Base-by-base conservation (phyloP, 2,888 invertebrate genomes). In the Linnaemya tessellans region DNA sequence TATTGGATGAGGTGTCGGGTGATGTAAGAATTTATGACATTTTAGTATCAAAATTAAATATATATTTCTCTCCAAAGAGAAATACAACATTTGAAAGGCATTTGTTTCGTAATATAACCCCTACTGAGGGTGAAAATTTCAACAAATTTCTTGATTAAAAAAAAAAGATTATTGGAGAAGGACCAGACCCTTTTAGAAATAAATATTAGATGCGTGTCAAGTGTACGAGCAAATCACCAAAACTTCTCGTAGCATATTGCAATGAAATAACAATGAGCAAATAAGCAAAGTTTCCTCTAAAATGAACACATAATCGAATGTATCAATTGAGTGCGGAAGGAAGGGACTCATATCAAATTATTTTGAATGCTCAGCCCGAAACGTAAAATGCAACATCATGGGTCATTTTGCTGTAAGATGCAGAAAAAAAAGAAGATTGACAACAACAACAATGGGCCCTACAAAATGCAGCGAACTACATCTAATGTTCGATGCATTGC, bases 11-110 rank as follows among this genome's bases (percentile, higher is more conserved):
- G 56, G 70, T 75, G 20, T 62, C 84, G 25, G 84, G 81, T 38
- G 11, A 49, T 65, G 70, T 80, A 20, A 65, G 84, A 25, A 78
- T 83, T 18, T 87, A 86, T 67, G 54, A 82, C 49, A 54, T 87
- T 2, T 56, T 87, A 30, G 82, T 88, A 8, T 70, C 22, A 7
- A 88, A 87, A 41, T 70, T 87, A 7, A 70, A 51, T 41, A 83
- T 84, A 70, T 87, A 84, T 77, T 88, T 87, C 70, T 82, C 86
- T 22, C 87, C 87, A 56, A 70, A 86, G n/a, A n/a, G n/a, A n/a
- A n/a, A n/a, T n/a, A n/a, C n/a, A n/a, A n/a, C n/a, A n/a, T n/a
- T n/a, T n/a, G n/a, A n/a, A n/a, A n/a, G n/a, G n/a, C n/a, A n/a
- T n/a, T n/a, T n/a, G n/a, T n/a, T n/a, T n/a, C n/a, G n/a, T n/a